These are phyloP conservation scores for Zelostemma sp. DNA, from an alignment of 1,140 invertebrate genomes.

Conservation along the genomic window DNA sequence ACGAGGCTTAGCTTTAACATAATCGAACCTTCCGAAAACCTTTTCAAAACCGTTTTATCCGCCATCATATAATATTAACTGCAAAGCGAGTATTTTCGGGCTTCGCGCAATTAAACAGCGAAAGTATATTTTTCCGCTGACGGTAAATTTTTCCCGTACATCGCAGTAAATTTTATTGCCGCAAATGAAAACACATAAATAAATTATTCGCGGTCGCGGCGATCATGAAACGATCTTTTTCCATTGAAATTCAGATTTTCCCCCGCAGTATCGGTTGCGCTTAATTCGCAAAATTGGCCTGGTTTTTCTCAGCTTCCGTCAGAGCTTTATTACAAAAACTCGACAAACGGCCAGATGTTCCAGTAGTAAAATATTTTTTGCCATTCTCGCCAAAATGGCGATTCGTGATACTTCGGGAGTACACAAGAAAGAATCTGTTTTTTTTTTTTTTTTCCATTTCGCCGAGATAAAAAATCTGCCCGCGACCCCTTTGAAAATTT, in stretches of 20 bases:
- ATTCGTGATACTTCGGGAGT: no score
- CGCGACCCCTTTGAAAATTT: no score
- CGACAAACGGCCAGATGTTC: constrained; percentile 64
- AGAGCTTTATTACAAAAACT: constrained; percentile 67
- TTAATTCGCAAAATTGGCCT: constrained; percentile 58
- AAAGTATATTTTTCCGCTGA: no score
- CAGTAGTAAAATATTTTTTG: constrained; percentile 52
- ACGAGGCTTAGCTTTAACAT: not conserved
- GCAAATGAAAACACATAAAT: not conserved
- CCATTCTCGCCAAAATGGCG: constrained; percentile 18
- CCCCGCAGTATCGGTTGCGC: constrained; percentile 59
- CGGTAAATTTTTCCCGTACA: no score
- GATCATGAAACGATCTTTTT: constrained; percentile 26
- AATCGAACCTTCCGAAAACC: no score
- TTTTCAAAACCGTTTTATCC: no score
- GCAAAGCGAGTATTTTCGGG: no score
- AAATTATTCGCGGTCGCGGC: not conserved
- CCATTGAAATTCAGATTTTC: constrained; percentile 58
- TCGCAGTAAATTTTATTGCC: no score
- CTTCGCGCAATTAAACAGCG: no score
- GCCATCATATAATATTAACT: no score
- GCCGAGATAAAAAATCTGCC: constrained; percentile 7
- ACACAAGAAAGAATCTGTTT: constrained; percentile 12
- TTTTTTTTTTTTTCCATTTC: constrained; percentile 17
- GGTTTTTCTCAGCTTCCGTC: constrained; percentile 55